Evolutionary conservation across 2,888 invertebrate genomes (phyloP).

Genomic region (Molorchus minor): DNA sequence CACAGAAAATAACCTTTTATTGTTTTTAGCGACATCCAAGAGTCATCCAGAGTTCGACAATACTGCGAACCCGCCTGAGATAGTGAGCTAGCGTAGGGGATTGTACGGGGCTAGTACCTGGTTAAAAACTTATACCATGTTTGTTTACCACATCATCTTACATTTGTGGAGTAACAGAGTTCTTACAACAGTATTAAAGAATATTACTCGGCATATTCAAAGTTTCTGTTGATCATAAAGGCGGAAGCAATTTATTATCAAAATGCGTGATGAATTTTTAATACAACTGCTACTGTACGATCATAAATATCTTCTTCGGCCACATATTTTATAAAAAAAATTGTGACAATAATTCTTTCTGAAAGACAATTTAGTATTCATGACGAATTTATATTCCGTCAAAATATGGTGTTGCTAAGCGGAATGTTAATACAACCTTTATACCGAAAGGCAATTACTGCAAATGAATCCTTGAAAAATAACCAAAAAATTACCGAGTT

Average conservation of each 20-base stretch:
- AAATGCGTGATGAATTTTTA: neutral
- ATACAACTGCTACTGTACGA: neutral
- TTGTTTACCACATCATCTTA: no score
- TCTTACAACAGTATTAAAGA: no score
- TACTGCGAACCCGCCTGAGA: no score
- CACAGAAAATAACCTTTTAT: no score
- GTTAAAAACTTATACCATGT: no score
- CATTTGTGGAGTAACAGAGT: no score
- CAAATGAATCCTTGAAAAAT: constrained; percentile 2
- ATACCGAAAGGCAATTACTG: constrained; percentile 2
- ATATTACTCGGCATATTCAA: no score
- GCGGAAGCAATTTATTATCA: neutral
- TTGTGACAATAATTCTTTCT: constrained; percentile 19
- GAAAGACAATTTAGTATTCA: constrained; percentile 28
- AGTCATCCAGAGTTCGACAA: no score
- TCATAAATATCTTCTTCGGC: constrained; percentile 4
- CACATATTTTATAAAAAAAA: constrained; percentile 13
- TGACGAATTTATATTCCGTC: constrained; percentile 26
- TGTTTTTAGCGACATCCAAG: no score
- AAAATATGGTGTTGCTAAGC: constrained; percentile 7
- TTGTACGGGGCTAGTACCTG: no score
- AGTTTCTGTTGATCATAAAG: neutral
- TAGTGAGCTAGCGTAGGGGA: no score
- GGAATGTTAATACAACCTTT: constrained; percentile 10
- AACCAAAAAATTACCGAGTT: neutral